phyloP scores from a whole-genome alignment of 2,113 vertebrate species.

The Phyllostomus discolor region DNA sequence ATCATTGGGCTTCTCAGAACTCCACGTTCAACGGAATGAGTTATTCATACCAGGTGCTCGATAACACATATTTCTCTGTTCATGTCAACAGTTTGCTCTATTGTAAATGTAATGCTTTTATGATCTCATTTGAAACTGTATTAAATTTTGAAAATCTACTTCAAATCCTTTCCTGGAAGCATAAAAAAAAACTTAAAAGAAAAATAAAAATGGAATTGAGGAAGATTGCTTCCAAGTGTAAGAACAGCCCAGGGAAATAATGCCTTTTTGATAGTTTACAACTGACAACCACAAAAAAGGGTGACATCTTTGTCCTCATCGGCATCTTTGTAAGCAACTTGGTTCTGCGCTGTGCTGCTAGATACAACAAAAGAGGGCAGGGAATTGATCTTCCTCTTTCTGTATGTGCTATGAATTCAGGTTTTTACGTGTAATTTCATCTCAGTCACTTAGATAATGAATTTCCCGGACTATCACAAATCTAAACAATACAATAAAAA shows the following conservation, averaged over 20 bases:
- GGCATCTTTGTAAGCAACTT: neutral
- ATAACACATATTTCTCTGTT: neutral
- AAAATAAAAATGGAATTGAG: neutral
- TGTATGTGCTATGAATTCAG: neutral
- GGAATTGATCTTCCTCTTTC: neutral
- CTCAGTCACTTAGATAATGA: neutral
- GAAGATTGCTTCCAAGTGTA: neutral
- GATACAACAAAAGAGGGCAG: neutral
- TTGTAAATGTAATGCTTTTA: neutral
- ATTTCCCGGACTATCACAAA: neutral
- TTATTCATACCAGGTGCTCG: neutral
- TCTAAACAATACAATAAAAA: neutral
- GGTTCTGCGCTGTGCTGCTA: neutral
- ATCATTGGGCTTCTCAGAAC: neutral
- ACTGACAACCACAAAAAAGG: neutral
- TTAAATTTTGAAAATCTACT: neutral
- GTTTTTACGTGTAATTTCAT: neutral
- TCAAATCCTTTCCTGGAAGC: constrained; percentile 13
- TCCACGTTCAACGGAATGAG: neutral
- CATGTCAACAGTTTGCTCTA: neutral
- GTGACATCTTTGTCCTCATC: neutral
- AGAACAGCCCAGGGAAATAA: neutral
- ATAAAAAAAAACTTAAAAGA: neutral
- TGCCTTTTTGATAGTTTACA: neutral
- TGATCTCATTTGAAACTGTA: neutral